These are phyloP conservation scores for Patiria pectinifera DNA, from an alignment of 53 echinoderm and acorn worm genomes.

Conservation along the genomic window DNA sequence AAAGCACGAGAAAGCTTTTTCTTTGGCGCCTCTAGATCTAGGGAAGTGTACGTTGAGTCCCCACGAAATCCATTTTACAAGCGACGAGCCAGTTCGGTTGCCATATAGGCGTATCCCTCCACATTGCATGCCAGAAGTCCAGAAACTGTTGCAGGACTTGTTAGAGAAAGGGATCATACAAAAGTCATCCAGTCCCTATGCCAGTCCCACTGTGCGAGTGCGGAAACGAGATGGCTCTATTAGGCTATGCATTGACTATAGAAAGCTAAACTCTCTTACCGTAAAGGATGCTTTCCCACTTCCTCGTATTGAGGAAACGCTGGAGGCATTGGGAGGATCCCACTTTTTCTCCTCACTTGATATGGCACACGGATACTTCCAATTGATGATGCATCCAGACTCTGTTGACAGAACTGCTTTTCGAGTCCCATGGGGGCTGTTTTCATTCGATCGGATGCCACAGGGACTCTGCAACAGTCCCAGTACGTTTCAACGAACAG, in stretches of 20 bases:
- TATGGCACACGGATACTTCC: not conserved
- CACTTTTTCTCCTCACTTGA: not conserved
- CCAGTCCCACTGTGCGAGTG: not conserved
- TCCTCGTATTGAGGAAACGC: too few species aligned
- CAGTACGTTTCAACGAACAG: constrained; percentile 2
- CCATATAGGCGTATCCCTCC: not conserved
- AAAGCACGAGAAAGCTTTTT: constrained; percentile 12
- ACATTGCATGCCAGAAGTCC: not conserved
- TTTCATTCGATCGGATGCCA: not conserved
- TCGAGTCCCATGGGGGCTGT: constrained; percentile 38
- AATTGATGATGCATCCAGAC: not conserved
- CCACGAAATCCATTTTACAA: not conserved
- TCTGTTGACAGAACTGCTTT: constrained; percentile 8
- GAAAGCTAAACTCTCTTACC: too few species aligned
- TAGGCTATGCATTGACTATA: too few species aligned
- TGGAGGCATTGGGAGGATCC: not conserved
- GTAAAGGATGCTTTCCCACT: too few species aligned
- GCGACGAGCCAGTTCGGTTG: not conserved
- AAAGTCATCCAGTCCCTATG: constrained; percentile 14
- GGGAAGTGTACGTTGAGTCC: constrained; percentile 2
- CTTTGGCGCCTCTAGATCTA: not conserved
- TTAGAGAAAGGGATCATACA: not conserved
- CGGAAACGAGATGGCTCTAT: not conserved
- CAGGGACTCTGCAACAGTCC: constrained; percentile 10
- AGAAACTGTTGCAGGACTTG: not conserved